These are phyloP conservation scores for Copidosoma aretas DNA, from an alignment of 2,888 invertebrate species.

Conservation along the genomic window DNA sequence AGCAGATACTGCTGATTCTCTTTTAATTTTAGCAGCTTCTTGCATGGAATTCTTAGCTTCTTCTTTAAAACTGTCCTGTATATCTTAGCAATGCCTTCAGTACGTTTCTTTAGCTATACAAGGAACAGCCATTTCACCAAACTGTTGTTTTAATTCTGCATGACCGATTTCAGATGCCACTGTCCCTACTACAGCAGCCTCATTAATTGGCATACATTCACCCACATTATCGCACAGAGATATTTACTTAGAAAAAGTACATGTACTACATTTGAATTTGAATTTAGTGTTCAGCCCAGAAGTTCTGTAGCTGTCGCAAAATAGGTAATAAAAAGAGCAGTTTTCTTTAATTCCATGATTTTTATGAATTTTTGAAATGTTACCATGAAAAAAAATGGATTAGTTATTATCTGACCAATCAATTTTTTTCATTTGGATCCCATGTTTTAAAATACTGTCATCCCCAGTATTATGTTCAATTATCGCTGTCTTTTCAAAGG, in stretches of 20 bases:
- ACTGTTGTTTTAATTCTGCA: conserved; percentile 40
- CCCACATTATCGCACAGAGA: background rate
- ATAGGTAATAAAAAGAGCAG: background rate
- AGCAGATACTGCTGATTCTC: conserved; percentile 31
- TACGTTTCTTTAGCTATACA: conserved; percentile 32
- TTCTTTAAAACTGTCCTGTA: conserved; percentile 4
- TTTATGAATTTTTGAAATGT: no score
- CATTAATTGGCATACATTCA: background rate
- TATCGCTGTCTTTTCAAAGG: no score
- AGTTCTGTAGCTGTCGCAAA: background rate
- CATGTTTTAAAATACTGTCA: no score
- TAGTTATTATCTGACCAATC: no score
- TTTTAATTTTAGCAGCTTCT: conserved; percentile 33
- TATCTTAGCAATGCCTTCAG: background rate
- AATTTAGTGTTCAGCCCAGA: background rate
- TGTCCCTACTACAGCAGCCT: conserved; percentile 10
- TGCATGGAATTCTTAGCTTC: conserved; percentile 25
- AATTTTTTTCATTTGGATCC: no score
- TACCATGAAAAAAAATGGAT: no score
- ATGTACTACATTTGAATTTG: background rate
- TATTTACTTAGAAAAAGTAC: conserved; percentile 5
- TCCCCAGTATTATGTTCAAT: no score
- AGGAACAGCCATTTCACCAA: conserved; percentile 37
- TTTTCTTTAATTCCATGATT: no score
- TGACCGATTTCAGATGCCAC: conserved; percentile 38